Conservation (phyloP, 1,140 invertebrate genomes). For the Mycetomoellerius zeteki region DNA sequence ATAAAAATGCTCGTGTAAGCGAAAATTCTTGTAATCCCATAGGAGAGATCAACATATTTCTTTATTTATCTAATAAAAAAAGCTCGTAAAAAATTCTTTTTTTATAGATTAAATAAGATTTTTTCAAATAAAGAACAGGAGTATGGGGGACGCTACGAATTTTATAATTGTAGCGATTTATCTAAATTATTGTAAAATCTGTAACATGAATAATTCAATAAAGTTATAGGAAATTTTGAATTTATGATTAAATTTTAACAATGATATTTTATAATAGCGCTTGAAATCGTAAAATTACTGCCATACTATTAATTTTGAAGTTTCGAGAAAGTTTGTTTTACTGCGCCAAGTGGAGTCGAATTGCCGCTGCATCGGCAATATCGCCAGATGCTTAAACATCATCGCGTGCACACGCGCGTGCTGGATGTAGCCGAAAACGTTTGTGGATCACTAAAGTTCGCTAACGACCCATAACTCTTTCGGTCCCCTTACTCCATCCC, state of each 20-base stretch:
- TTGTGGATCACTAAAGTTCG: constrained; percentile 46
- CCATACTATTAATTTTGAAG: neutral
- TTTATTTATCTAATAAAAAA: constrained; percentile 17
- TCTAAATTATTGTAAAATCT: neutral
- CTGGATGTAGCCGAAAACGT: constrained; percentile 46
- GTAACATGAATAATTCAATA: neutral
- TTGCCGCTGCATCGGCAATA: neutral
- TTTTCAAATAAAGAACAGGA: neutral
- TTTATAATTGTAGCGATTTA: neutral
- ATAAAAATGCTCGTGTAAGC: neutral
- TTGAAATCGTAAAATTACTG: neutral
- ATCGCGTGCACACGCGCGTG: constrained; percentile 6
- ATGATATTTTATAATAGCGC: neutral
- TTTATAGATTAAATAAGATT: neutral
- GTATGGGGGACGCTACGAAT: no score
- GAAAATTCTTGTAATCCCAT: neutral
- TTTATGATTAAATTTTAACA: neutral
- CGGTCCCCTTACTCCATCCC: constrained; percentile 9
- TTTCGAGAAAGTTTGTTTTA: constrained; percentile 6
- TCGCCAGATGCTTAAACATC: constrained; percentile 10
- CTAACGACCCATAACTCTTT: constrained; percentile 68
- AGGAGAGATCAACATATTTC: neutral
- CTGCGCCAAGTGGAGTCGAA: constrained; percentile 7
- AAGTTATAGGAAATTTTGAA: neutral
- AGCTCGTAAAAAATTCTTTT: constrained; percentile 21